Base-by-base conservation (phyloP, 2,113 vertebrate genomes). In the Hemichromis elongatus region DNA sequence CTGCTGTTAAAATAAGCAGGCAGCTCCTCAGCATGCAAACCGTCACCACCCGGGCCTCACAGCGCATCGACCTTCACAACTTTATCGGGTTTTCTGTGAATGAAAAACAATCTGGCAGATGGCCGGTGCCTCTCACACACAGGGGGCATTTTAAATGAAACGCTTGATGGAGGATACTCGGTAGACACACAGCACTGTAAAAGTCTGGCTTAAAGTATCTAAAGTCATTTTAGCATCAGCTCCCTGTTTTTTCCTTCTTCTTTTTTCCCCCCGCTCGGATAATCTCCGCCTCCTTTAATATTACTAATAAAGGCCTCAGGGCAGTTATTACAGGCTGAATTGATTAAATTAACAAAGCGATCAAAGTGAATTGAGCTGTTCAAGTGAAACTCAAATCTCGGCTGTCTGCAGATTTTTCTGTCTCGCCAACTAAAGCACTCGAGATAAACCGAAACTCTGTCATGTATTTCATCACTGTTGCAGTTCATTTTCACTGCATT, bases 1-100 rank as follows among this genome's bases (percentile, higher is more conserved):
- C 73, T 73, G 35, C 79, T 82, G 79, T 33, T 81, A 66, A 78
- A 42, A 80, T 40, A 57, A 84, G 56, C 91, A 89, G 88, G 88
- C 68, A 89, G 86, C 89, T 90, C 81, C 82, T 94, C 91, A 91
- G 86, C 92, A 94, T 91, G 85, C 90, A 93, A 1, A 7, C 56
- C 79, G 7, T 52, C 45, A 7, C 88, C 85, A 92, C 87, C 24
- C 57, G 2, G 89, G 77, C 85, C 89, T 88, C 73, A 6, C 83
- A 79, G 52, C 78, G n/a, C 78, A 80, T 86, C 57, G 86, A 94
- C 94, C 93, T 95, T 93, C 93, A 92, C 84, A 87, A 88, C 89
- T 92, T 90, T 91, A 92, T 93, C 91, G 77, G 16, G 66, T 47
- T 81, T 83, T 88, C 53, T 55, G 73, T 35, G 18, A 92, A 85